These are phyloP conservation scores for Venustaconcha ellipsiformis DNA, from an alignment of 1,140 invertebrate species.

Conservation along the genomic window DNA sequence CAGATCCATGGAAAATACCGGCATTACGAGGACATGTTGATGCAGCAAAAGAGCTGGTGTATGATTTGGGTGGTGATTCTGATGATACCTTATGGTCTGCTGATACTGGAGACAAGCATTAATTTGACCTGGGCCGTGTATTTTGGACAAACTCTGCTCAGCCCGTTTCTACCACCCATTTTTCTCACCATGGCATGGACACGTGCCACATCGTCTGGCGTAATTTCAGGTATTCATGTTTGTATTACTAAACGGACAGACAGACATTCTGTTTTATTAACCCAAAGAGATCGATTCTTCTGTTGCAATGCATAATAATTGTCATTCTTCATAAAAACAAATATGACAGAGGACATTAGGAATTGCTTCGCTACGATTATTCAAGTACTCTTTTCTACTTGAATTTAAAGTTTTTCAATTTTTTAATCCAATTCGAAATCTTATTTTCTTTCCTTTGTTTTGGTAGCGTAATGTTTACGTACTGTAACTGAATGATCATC, in stretches of 20 bases:
- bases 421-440: slow-evolving; percentile 43
- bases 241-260: too few species aligned
- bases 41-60: slow-evolving; percentile 25
- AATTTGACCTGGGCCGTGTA: slow-evolving; percentile 24
- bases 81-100: slow-evolving; percentile 23
- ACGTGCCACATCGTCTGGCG: slow-evolving; percentile 36
- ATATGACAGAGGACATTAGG: too few species aligned
- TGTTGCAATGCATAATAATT: too few species aligned
- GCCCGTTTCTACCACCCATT: slow-evolving; percentile 39
- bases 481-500: not conserved
- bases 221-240: slow-evolving; percentile 35
- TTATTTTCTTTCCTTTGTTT: not conserved
- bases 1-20: slow-evolving; percentile 19
- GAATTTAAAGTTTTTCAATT: slow-evolving; percentile 48
- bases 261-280: too few species aligned
- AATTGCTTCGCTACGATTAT: too few species aligned
- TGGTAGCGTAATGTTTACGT: not conserved
- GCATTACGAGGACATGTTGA: slow-evolving; percentile 22
- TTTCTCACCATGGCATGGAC: slow-evolving; percentile 48
- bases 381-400: too few species aligned
- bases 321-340: too few species aligned
- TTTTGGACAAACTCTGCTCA: slow-evolving; percentile 5
- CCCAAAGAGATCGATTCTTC: too few species aligned
- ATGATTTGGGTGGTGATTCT: slow-evolving; percentile 19
- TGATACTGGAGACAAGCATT: slow-evolving; percentile 17